Conservation (phyloP, 2,113 vertebrate species). For the Azemiops feae region DNA sequence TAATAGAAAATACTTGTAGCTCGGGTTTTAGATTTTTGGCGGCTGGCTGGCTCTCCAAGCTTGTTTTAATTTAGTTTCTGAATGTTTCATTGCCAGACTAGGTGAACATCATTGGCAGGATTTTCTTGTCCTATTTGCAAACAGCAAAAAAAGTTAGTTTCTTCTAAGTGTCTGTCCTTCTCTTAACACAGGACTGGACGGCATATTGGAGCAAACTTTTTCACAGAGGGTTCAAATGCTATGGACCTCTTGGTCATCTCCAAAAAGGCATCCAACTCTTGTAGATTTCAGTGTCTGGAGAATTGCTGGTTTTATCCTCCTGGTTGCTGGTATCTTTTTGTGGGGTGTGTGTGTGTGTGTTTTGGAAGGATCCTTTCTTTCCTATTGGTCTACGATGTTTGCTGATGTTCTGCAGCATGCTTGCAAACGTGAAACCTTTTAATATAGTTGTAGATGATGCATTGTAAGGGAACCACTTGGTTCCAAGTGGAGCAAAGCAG, state of each 20-base stretch:
- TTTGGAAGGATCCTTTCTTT: neutral
- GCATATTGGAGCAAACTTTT: neutral
- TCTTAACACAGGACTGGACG: neutral
- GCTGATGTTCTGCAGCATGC: neutral
- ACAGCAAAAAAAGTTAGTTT: neutral
- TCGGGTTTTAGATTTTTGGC: too few species aligned
- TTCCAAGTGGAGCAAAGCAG: neutral
- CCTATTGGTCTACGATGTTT: neutral
- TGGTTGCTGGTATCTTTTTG: neutral
- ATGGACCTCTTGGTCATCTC: neutral
- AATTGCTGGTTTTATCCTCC: neutral
- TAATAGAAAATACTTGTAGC: too few species aligned
- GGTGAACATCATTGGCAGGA: too few species aligned
- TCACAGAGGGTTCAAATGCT: neutral
- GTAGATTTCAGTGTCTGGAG: neutral
- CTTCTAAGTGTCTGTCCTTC: neutral
- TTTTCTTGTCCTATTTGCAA: neutral
- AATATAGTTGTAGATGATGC: neutral
- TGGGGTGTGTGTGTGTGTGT: neutral
- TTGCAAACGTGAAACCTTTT: neutral
- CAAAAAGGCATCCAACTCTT: neutral
- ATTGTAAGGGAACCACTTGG: neutral
- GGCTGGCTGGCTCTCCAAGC: too few species aligned
- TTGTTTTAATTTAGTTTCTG: too few species aligned
- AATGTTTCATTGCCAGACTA: too few species aligned